Base-by-base conservation (phyloP, 2,113 vertebrate genomes). In the Nannobrachium achirus region DNA sequence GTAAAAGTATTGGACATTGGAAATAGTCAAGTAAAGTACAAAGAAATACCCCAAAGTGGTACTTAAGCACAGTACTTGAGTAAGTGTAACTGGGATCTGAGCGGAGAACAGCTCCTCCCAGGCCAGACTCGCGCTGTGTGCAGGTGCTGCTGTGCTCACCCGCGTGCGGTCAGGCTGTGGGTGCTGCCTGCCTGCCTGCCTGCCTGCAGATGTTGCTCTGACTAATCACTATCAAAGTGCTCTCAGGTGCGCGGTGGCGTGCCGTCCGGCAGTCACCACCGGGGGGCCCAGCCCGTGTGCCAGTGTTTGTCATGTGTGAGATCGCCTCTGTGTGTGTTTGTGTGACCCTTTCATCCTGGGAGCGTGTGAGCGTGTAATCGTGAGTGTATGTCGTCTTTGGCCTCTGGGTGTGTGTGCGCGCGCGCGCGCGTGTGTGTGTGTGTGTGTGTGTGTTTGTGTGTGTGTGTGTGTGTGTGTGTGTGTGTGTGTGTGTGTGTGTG, bases 191-290 rank as follows among this genome's bases (percentile, higher is more conserved):
- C 25, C 25, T 33, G 25, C 25, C 25, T 39, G 25, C 1, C 25
- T 40, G 25, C 19, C 42, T 78, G 83, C 87, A 90, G 86, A 89
- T 90, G 86, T 85, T 82, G 42, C 62, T 40, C 68, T 88, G 86
- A 81, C 79, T 84, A 77, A 89, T 71, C 66, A 45, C 41, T 75
- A 79, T 83, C 83, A 87, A 86, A 82, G 79, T 45, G 44, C 25
- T 63, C 61, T 40, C 61, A 50, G 46, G n/a, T 63, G 61, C 10
- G 15, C 46, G 4, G 46, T 45, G 63, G 39, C 38, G 16, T 20
- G 16, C 39, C 9, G 10, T 38, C 20, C 5, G 40, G 16, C 10
- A 20, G 50, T 13, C 14, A n/a, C n/a, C 49, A 25, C 25, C 25
- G 2, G 25, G 25, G 6, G 14, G 14, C 15, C 6, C 7, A 15